phyloP scores from a whole-genome alignment of 2,888 invertebrate genomes.

The Odontothrips loti region DNA sequence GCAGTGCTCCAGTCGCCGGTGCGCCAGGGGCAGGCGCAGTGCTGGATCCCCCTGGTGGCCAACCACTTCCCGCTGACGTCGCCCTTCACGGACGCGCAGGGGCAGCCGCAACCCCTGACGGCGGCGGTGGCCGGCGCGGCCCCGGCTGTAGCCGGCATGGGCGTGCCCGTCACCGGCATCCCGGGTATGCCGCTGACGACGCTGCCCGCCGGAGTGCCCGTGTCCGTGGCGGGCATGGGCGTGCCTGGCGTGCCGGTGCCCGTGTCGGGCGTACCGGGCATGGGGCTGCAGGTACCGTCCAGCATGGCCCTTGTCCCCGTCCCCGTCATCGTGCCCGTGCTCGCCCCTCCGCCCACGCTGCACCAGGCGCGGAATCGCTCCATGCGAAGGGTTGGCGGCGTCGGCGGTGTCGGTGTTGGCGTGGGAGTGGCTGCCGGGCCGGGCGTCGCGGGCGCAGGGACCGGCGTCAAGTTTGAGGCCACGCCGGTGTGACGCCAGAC shows the following conservation, averaged over 20 bases:
- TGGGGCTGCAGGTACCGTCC: slow-evolving; percentile 29
- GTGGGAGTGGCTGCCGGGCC: slow-evolving; percentile 31
- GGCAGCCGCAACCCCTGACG: slow-evolving; percentile 9
- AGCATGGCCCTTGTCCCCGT: slow-evolving; percentile 36
- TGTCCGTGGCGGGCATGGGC: slow-evolving; percentile 22
- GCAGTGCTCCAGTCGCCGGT: slow-evolving; percentile 45
- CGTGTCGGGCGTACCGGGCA: slow-evolving; percentile 16
- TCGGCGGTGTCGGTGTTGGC: slow-evolving; percentile 29
- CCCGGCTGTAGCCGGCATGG: slow-evolving; percentile 28
- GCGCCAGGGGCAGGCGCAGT: slow-evolving; percentile 52
- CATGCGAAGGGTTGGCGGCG: background rate
- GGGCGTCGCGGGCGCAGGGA: slow-evolving; percentile 34
- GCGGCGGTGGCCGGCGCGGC: slow-evolving; percentile 29
- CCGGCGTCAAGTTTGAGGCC: slow-evolving; percentile 32
- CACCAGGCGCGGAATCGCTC: background rate
- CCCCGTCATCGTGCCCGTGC: slow-evolving; percentile 37
- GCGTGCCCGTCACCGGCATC: slow-evolving; percentile 32
- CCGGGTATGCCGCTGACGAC: slow-evolving; percentile 29
- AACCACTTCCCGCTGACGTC: slow-evolving; percentile 67
- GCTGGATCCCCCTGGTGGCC: slow-evolving; percentile 67
- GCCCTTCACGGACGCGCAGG: slow-evolving; percentile 53
- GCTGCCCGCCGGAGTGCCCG: slow-evolving; percentile 19
- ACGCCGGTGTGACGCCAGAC: background rate
- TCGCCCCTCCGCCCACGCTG: slow-evolving; percentile 31
- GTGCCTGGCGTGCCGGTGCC: slow-evolving; percentile 28